Conservation (phyloP, 1,140 invertebrate species). For the Adoxophyes honmai region DNA sequence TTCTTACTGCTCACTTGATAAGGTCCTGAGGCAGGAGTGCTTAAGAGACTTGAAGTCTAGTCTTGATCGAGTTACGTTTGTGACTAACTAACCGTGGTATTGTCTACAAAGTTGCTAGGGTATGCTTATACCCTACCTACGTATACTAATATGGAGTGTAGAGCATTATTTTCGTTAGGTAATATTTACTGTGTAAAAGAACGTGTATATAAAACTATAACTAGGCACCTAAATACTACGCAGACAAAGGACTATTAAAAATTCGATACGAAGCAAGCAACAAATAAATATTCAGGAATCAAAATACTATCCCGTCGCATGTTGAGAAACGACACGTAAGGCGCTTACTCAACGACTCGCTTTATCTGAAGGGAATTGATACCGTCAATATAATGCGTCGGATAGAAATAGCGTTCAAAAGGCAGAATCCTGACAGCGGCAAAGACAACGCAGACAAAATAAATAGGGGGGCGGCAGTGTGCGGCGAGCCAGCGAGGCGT, state of each 20-base stretch:
- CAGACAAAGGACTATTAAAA: not conserved
- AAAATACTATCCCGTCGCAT: slow-evolving; percentile 10
- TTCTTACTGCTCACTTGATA: slow-evolving; percentile 24
- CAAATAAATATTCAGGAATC: slow-evolving; percentile 14
- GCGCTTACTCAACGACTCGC: slow-evolving; percentile 34
- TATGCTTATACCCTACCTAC: too few species aligned
- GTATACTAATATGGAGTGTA: too few species aligned
- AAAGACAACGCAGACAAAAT: slow-evolving; percentile 72
- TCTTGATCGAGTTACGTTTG: too few species aligned
- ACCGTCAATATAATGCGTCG: slow-evolving; percentile 60
- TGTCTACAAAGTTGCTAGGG: too few species aligned
- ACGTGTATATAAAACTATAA: too few species aligned
- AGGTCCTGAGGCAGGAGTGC: not conserved
- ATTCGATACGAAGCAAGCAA: not conserved
- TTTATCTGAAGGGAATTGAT: slow-evolving; percentile 61
- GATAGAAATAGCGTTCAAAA: slow-evolving; percentile 68
- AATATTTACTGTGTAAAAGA: too few species aligned
- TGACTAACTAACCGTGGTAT: too few species aligned
- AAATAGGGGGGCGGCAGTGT: slow-evolving; percentile 62
- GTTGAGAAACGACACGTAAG: slow-evolving; percentile 19
- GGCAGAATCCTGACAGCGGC: slow-evolving; percentile 56
- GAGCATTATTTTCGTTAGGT: too few species aligned
- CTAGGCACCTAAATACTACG: too few species aligned
- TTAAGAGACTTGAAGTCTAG: not conserved
- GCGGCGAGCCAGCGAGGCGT: slow-evolving; percentile 50